A percentile compares a stretch with the other conserved stretches of the same genome.
These are phyloP conservation scores for Penaeus chinensis DNA, from an alignment of 1,140 invertebrate species.

Conservation along the genomic window DNA sequence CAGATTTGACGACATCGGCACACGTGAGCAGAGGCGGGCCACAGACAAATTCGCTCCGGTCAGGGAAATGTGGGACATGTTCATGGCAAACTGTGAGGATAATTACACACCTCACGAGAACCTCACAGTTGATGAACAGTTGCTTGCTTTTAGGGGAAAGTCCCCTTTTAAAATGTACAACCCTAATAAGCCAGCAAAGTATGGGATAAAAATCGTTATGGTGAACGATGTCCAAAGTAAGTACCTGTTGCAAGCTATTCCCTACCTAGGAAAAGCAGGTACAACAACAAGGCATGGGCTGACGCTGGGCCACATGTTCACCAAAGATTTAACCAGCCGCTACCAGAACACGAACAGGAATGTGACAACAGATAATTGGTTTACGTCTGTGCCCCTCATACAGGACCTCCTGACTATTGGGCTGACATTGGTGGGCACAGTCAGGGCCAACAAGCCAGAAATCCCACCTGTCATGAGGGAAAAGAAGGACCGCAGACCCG, in stretches of 20 bases:
- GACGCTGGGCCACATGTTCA: constrained; percentile 43
- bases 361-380: constrained; percentile 64
- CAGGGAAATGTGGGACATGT: constrained; percentile 63
- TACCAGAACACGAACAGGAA: constrained; percentile 55
- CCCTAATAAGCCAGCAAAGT: constrained; percentile 64
- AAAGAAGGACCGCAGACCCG: constrained; percentile 52
- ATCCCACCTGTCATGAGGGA: constrained; percentile 65
- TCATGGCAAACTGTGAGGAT: constrained; percentile 42
- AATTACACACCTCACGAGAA: constrained; percentile 45
- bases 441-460: constrained; percentile 69
- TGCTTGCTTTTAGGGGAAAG: constrained; percentile 63
- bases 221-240: constrained; percentile 47
- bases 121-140: constrained; percentile 65
- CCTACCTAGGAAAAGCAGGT: constrained; percentile 51
- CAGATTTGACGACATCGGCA: constrained; percentile 64
- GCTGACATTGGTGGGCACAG: constrained; percentile 68
- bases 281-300: constrained; percentile 3
- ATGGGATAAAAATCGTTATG: constrained; percentile 66
- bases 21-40: constrained; percentile 43
- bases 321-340: constrained; percentile 34
- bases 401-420: constrained; percentile 44
- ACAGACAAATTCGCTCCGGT: constrained; percentile 64
- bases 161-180: constrained; percentile 65
- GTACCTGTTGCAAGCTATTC: constrained; percentile 48
- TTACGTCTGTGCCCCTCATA: constrained; percentile 54